phyloP scores from a whole-genome alignment of 2,113 vertebrate genomes.

The cattle (Bos taurus) region ARS-UCD2.0 NC_037330.1:119662501-119663000 shows the following conservation, averaged over 20 bases:
- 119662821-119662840: rapidly evolving
- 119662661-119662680: rapidly evolving
- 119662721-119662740: background rate
- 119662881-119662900: rapidly evolving
- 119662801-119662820: background rate
- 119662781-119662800: too few species aligned
- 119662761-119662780: rapidly evolving
- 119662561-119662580: background rate
- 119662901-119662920: rapidly evolving
- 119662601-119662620: rapidly evolving
- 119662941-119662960: rapidly evolving
- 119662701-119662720: background rate
- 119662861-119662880: background rate
- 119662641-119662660: rapidly evolving
- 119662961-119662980: background rate
- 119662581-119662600: background rate
- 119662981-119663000: rapidly evolving
- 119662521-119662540: rapidly evolving
- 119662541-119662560: rapidly evolving
- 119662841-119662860: rapidly evolving
- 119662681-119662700: rapidly evolving
- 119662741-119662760: background rate
- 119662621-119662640: rapidly evolving
- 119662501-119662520: rapidly evolving
- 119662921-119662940: rapidly evolving